Conservation (phyloP, 2,888 invertebrate species). For the Ecliptopera silaceata region DNA sequence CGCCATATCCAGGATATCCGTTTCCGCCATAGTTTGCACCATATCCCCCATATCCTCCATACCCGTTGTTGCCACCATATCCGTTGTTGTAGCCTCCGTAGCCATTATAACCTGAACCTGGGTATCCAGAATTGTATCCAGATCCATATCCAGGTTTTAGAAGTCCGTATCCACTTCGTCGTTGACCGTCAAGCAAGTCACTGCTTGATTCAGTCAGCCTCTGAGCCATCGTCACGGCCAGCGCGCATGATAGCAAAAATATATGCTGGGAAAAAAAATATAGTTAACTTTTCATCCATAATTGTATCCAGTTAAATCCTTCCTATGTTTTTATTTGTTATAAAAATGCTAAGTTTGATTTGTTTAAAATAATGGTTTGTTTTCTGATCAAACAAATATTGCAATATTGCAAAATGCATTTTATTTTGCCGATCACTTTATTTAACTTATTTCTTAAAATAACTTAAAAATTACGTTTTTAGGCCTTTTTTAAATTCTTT, state of each 20-base stretch:
- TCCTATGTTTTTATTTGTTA: not conserved
- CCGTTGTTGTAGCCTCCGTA: conserved; percentile 31
- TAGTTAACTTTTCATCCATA: conserved; percentile 14
- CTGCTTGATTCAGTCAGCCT: conserved; percentile 53
- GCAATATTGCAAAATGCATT: no score
- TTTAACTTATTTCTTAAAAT: no score
- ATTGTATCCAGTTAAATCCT: not conserved
- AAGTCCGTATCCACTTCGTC: conserved; percentile 63
- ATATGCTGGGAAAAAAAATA: conserved; percentile 54
- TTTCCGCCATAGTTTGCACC: conserved; percentile 38
- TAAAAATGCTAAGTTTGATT: not conserved
- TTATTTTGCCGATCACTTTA: no score
- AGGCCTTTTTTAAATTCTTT: conserved; percentile 1
- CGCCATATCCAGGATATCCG: conserved; percentile 45
- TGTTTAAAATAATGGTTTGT: not conserved
- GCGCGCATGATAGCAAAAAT: conserved; percentile 56
- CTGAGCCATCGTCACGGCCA: conserved; percentile 57
- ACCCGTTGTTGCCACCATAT: conserved; percentile 30
- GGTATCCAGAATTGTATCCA: conserved; percentile 2
- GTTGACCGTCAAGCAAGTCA: conserved; percentile 50
- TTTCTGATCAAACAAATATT: not conserved
- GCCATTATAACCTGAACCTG: conserved; percentile 35
- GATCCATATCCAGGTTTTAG: conserved; percentile 52
- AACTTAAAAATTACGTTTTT: not conserved
- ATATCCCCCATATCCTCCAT: conserved; percentile 34